phyloP scores from a whole-genome alignment of 2,113 vertebrate species.

The Herpailurus yagouaroundi region DNA sequence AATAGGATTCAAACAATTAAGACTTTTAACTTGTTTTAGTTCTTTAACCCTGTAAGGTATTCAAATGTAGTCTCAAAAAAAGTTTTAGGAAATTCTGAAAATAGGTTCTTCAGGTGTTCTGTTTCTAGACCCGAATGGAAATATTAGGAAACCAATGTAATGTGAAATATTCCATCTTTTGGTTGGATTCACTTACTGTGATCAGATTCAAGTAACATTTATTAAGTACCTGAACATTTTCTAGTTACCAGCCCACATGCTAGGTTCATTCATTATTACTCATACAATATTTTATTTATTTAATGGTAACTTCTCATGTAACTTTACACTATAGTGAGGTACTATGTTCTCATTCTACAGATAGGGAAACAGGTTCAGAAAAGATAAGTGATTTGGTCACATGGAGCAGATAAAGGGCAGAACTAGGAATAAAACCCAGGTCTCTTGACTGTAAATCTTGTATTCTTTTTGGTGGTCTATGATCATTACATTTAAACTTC shows the following conservation, averaged over 20 bases:
- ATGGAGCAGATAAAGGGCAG: not conserved
- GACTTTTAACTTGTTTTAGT: conserved; percentile 1
- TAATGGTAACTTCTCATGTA: not conserved
- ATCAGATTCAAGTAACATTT: not conserved
- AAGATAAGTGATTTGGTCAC: conserved; percentile 26
- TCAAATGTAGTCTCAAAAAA: conserved; percentile 28
- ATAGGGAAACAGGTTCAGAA: not conserved
- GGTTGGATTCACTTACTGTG: not conserved
- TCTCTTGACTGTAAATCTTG: not conserved
- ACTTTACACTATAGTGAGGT: not conserved
- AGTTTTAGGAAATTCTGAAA: conserved; percentile 18
- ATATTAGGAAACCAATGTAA: not conserved
- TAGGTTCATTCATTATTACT: not conserved
- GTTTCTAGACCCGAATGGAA: not conserved
- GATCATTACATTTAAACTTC: not conserved
- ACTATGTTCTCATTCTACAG: not conserved
- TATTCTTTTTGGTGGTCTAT: not conserved
- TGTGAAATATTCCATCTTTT: conserved; percentile 24
- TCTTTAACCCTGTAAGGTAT: not conserved
- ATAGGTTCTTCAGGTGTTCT: not conserved
- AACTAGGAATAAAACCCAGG: not conserved
- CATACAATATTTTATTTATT: conserved; percentile 10
- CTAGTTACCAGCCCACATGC: not conserved
- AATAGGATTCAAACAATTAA: not conserved
- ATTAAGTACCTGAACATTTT: conserved; percentile 8